Conservation (phyloP, 2,113 vertebrate species). For the Spheniscus mendiculus region DNA sequence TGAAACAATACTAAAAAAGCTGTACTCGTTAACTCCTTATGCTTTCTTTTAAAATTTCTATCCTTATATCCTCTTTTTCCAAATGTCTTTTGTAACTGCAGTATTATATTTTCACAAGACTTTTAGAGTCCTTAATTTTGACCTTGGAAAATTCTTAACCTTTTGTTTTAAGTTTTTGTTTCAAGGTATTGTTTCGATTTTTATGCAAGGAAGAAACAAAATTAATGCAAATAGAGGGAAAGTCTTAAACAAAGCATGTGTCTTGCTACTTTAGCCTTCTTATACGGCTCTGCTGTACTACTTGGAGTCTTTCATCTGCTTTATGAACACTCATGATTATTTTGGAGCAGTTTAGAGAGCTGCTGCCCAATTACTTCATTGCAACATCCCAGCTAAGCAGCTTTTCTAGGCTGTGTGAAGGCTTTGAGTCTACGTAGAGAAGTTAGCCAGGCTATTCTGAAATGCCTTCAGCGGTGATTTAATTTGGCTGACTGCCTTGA, state of each 20-base stretch:
- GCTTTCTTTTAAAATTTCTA: not conserved
- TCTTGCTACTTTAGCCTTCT: not conserved
- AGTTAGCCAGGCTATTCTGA: not conserved
- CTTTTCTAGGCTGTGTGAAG: not conserved
- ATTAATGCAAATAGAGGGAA: not conserved
- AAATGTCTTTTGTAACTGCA: not conserved
- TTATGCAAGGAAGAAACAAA: not conserved
- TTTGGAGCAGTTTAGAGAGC: not conserved
- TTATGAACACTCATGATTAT: not conserved
- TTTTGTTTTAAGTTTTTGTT: not conserved
- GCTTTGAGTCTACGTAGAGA: not conserved
- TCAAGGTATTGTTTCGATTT: not conserved
- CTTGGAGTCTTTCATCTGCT: not conserved
- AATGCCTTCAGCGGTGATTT: not conserved
- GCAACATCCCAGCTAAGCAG: not conserved
- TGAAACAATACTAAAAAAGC: not conserved
- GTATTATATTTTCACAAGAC: not conserved
- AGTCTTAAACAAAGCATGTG: not conserved
- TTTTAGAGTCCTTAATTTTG: not conserved
- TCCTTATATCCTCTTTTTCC: not conserved
- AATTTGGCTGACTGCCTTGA: not conserved
- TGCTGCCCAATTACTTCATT: not conserved
- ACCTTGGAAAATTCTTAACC: not conserved
- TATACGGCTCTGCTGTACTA: not conserved
- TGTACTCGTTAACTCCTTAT: fast-evolving